Evolutionary conservation across 2,888 invertebrate species (phyloP), one percentile per base, ranked within the genome.

Genomic region (Leptopilina drosophilae): DNA sequence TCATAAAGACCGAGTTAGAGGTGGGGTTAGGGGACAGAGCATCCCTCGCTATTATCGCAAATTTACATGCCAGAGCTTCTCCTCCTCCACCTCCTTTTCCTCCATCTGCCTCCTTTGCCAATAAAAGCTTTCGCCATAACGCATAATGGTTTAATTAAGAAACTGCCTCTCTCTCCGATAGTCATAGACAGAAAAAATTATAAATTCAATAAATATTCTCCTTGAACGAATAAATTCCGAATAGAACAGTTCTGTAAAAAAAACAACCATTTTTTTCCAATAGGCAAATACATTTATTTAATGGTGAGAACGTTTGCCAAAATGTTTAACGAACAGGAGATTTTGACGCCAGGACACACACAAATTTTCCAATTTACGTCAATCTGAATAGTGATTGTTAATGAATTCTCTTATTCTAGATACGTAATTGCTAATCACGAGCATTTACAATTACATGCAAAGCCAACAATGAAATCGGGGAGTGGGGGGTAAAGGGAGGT

Each of bases 81-180:
- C 82, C 79, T 83, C 82, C 82, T 78, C 82, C 79, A 67, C 77
- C 83, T 73, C 77, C 53, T 77, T 67, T 81, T 78, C 80, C 76
- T 82, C 65, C n/a, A 49, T 8, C 49, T 62, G 53, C 80, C 67
- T 76, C 73, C 80, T 81, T 82, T 83, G 85, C 85, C 87, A 89
- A 90, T 90, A 90, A 90, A 90, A 88, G 86, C 88, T 86, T 83
- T 82, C 85, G 86, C 86, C 86, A 86, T 88, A 87, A 88, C 87
- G 89, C 88, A 88, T 89, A 89, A 90, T 89, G 89, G 87, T 89
- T 91, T 90, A 90, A 90, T 90, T 89, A 90, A 90, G 89, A 89
- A 90, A 87, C 89, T 89, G 88, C 88, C 87, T 85, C 84, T 84
- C 80, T 80, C 77, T 80, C 42, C 42, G 1, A 33, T 33, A 78